Percentiles rank a stretch among this genome's conserved stretches.
Evolutionary conservation across 2,797 vertebrate genomes (phyloP).

Genomic region (Clamator glandarius): DNA sequence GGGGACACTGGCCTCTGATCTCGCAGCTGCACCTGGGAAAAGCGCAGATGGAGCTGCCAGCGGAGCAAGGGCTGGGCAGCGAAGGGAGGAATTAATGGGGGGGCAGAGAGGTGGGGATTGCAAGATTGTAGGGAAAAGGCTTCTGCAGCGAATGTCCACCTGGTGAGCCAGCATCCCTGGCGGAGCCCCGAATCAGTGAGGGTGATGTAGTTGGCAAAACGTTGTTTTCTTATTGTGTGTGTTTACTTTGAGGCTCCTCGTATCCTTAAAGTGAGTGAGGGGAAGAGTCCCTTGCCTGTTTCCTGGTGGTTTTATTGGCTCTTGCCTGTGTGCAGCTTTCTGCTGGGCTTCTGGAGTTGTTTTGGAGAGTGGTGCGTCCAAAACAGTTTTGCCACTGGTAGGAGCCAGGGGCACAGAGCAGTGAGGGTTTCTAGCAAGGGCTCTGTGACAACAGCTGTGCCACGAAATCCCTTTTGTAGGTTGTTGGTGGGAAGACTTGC

Average conservation of each 20-base stretch:
- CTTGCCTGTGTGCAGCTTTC: neutral
- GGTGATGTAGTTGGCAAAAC: neutral
- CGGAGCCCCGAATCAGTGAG: accelerated
- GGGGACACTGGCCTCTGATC: neutral
- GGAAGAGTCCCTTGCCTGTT: neutral
- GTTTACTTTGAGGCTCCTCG: neutral
- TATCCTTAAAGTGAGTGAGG: neutral
- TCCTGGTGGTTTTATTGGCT: neutral
- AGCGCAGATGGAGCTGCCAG: neutral
- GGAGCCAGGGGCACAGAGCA: neutral
- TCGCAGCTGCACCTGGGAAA: accelerated
- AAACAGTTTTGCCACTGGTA: neutral
- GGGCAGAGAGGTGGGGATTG: neutral
- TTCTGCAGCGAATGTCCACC: neutral
- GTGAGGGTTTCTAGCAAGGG: neutral
- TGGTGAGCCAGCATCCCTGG: neutral
- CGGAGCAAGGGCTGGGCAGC: neutral
- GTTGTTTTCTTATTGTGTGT: neutral
- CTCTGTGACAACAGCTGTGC: neutral
- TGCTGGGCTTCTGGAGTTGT: neutral
- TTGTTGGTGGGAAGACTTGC: neutral
- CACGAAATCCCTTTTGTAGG: accelerated
- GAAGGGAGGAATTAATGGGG: too few species aligned
- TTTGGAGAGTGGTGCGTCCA: neutral
- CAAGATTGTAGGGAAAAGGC: neutral